Conservation (phyloP, 1,140 invertebrate genomes). For the Drosophila micromelanica region DNA sequence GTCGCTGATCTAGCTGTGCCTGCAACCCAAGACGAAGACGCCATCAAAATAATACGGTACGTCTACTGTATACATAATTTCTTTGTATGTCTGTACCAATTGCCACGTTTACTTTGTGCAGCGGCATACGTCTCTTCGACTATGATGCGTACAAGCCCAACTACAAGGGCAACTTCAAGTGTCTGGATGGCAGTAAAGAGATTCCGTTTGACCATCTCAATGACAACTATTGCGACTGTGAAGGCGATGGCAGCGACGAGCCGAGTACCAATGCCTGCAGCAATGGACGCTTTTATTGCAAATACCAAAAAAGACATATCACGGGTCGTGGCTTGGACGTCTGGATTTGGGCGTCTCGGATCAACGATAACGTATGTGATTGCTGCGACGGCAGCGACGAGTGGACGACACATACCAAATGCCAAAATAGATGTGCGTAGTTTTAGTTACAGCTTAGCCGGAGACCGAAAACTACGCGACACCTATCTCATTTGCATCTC, state of each 20-base stretch:
- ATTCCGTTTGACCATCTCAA: slow-evolving; percentile 89
- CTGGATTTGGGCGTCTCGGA: slow-evolving; percentile 87
- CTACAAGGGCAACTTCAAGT: slow-evolving; percentile 74
- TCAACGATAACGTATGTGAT: slow-evolving; percentile 98
- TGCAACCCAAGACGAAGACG: slow-evolving; percentile 35
- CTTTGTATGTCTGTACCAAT: neutral
- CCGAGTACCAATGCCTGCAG: slow-evolving; percentile 95
- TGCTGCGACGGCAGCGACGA: slow-evolving; percentile 95
- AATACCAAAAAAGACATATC: slow-evolving; percentile 85
- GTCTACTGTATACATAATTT: neutral
- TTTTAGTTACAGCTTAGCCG: slow-evolving; percentile 18
- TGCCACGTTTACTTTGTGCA: slow-evolving; percentile 16
- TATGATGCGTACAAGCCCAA: slow-evolving; percentile 81
- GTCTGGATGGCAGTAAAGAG: slow-evolving; percentile 73
- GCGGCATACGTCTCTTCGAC: slow-evolving; percentile 81
- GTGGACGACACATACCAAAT: slow-evolving; percentile 67
- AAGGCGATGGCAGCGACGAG: slow-evolving; percentile 93
- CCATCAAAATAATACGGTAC: slow-evolving; percentile 79
- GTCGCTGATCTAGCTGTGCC: slow-evolving; percentile 1
- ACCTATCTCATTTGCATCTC: slow-evolving; percentile 46
- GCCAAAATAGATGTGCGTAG: slow-evolving; percentile 74
- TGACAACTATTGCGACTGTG: slow-evolving; percentile 98
- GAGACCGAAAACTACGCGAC: neutral
- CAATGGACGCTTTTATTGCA: slow-evolving; percentile 90
- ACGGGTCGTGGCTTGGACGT: slow-evolving; percentile 77